phyloP scores from a whole-genome alignment of 2,888 invertebrate species.

The Blastobasis lacticolella region DNA sequence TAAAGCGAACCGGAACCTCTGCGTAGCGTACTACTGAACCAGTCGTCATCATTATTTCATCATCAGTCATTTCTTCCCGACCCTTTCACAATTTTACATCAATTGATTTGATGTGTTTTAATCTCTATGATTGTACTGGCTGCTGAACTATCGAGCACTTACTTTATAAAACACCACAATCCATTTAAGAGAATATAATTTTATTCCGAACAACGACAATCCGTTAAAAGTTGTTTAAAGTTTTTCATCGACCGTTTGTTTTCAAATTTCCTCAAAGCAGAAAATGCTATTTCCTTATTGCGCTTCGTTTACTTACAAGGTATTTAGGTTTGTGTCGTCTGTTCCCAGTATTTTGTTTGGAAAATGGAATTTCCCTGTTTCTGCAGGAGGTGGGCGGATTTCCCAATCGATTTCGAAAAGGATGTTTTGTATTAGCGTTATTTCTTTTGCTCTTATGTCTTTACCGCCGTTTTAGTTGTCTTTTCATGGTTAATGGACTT shows the following conservation, averaged over 20 bases:
- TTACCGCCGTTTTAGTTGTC: constrained; percentile 39
- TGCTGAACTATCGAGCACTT: too few relatives aligned
- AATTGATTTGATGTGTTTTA: too few relatives aligned
- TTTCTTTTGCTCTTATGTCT: constrained; percentile 38
- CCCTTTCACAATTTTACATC: too few relatives aligned
- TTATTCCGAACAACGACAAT: constrained; percentile 27
- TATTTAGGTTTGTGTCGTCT: constrained; percentile 64
- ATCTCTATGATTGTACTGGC: too few relatives aligned
- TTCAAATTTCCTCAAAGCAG: constrained; percentile 54
- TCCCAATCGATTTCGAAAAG: constrained; percentile 60
- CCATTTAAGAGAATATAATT: too few relatives aligned
- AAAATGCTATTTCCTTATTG: constrained; percentile 67
- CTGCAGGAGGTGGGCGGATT: constrained; percentile 49
- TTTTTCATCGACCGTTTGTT: constrained; percentile 52
- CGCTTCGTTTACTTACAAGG: constrained; percentile 70
- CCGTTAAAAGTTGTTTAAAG: constrained; percentile 49
- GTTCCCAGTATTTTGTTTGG: constrained; percentile 59
- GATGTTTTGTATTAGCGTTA: constrained; percentile 42
- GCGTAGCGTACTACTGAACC: too few relatives aligned
- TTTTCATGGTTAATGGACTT: constrained; percentile 6
- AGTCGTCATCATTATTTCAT: too few relatives aligned
- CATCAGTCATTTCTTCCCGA: too few relatives aligned
- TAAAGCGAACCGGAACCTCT: too few relatives aligned
- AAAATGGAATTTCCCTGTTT: constrained; percentile 71
- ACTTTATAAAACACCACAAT: too few relatives aligned